Evolutionary conservation across 2,888 invertebrate species (phyloP).

Genomic region (Pemphredon lugubris): DNA sequence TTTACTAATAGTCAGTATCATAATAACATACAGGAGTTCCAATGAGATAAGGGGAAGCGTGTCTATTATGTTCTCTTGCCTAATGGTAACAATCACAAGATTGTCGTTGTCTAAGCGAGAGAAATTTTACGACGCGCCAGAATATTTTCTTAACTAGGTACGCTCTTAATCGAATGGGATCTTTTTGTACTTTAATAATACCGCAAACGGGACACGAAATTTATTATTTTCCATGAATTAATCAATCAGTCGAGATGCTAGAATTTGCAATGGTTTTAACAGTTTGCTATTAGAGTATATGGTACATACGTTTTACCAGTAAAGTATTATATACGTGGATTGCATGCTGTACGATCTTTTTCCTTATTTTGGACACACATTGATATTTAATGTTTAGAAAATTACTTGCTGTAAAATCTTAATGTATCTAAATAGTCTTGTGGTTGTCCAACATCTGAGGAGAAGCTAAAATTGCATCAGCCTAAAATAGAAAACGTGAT

Average conservation of each 20-base stretch:
- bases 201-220: slow-evolving; percentile 33
- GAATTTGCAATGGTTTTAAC: slow-evolving; percentile 41
- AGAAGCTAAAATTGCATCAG: not conserved
- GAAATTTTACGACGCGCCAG: slow-evolving; percentile 61
- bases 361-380: slow-evolving; percentile 49
- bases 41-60: slow-evolving; percentile 81
- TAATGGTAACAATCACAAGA: slow-evolving; percentile 80
- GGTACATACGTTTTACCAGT: slow-evolving; percentile 57
- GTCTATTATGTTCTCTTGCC: slow-evolving; percentile 80
- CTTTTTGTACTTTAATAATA: slow-evolving; percentile 65
- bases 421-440: slow-evolving; percentile 52
- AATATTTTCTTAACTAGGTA: slow-evolving; percentile 51
- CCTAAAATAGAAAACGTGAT: not conserved
- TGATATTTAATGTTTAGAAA: slow-evolving; percentile 35
- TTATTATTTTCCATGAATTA: slow-evolving; percentile 49
- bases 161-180: slow-evolving; percentile 32
- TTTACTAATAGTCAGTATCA: slow-evolving; percentile 75
- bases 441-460: slow-evolving; percentile 59
- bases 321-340: slow-evolving; percentile 57
- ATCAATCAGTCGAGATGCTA: slow-evolving; percentile 30
- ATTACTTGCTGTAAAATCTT: slow-evolving; percentile 39
- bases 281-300: slow-evolving; percentile 40
- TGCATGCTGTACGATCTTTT: slow-evolving; percentile 48
- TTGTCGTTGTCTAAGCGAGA: slow-evolving; percentile 76
- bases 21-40: slow-evolving; percentile 73